These are phyloP conservation scores for Amblyteles armatorius DNA, from an alignment of 2,888 invertebrate genomes.

Conservation along the genomic window DNA sequence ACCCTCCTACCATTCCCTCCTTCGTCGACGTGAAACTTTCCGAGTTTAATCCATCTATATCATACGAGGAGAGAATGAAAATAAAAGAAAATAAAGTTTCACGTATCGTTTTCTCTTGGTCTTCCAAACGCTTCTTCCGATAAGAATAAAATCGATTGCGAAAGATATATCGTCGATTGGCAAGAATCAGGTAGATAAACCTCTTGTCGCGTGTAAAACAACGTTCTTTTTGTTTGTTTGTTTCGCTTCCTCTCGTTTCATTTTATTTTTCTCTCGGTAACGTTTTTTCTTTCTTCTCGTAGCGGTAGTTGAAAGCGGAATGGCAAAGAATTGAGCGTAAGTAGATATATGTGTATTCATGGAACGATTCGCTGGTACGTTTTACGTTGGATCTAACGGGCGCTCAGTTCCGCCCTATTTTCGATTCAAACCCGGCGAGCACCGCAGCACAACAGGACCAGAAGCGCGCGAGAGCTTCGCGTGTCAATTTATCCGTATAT, in stretches of 20 bases:
- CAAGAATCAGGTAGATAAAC: background rate
- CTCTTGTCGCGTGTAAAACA: constrained; percentile 1
- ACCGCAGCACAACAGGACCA: constrained; percentile 46
- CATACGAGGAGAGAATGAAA: background rate
- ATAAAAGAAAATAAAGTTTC: background rate
- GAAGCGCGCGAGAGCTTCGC: constrained; percentile 57
- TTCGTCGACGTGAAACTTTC: constrained; percentile 11
- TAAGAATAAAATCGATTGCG: background rate
- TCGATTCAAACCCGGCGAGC: constrained; percentile 46
- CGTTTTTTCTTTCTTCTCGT: background rate
- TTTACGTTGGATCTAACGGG: constrained; percentile 45
- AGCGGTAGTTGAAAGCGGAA: constrained; percentile 19
- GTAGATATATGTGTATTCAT: constrained; percentile 8
- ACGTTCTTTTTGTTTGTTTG: background rate
- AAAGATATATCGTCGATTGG: background rate
- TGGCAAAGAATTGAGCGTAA: constrained; percentile 26
- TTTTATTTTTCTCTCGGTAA: background rate
- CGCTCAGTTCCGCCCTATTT: constrained; percentile 55
- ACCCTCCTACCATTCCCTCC: constrained; percentile 6
- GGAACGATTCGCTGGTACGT: constrained; percentile 38
- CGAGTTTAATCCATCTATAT: background rate
- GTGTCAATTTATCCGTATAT: constrained; percentile 58
- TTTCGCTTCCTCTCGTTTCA: background rate
- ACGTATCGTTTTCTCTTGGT: background rate
- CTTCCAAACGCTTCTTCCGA: background rate